Evolutionary conservation across 2,888 invertebrate genomes (phyloP), one percentile per base, ranked within the genome.

Genomic region (Cataglyphis albicans): DNA sequence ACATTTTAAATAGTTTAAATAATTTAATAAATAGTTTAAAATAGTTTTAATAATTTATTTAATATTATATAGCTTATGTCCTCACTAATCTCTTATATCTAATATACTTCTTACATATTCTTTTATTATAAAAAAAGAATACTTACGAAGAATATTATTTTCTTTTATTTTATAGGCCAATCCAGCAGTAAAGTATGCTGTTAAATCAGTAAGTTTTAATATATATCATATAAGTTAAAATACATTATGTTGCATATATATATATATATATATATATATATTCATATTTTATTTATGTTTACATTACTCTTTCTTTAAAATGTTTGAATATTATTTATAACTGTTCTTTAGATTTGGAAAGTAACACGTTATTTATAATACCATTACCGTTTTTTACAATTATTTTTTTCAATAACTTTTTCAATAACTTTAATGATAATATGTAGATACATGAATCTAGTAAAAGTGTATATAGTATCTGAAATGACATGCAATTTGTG

Each of bases 171-270:
- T 97, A 93, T 96, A 98, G 98, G 98, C 98, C 90, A 98, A 98
- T 96, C 98, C 98, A 93, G 98, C 98, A 93, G 97, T 98, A 95
- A 98, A 98, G 96, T 98, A 97, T 95, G 98, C 98, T 93, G 98
- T 98, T 84, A 98, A 98, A 96, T 97, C 98, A 96, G 98, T 98
- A 96, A 98, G 97, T 97, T 94, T 48, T 4, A 44, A 12, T 44
- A 44, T 41, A 12, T 44, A 44, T 15, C 15, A 15, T 25, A 44
- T 48, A 48, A 48, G 6, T 48, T 82, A 25, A 63, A 78, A 80
- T 61, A 35, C 48, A 68, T 67, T 61, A 48, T 25, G 73, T 59
- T 41, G n/a, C 12, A 38, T 44, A 44, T 38, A n/a, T 35, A 15
- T 63, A 61, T 15, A 32, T 57, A 38, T 32, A 72, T 57, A 32